Evolutionary conservation across 2,888 invertebrate species (phyloP).

Genomic region (Drosophila tanythrix): DNA sequence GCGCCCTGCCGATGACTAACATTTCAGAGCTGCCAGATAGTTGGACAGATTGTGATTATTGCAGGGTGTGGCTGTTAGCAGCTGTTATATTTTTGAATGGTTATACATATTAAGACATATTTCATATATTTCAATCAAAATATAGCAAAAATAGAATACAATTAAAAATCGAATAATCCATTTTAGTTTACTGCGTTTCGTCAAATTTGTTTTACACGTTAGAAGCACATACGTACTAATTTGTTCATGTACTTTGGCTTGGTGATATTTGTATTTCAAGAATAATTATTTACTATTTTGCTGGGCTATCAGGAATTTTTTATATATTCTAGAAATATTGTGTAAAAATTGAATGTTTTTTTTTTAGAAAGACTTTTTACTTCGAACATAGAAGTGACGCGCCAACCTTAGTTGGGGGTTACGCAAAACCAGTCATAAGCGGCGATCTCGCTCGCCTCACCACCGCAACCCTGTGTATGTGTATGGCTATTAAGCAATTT

Average conservation of each 20-base stretch:
- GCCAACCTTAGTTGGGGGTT: constrained; percentile 53
- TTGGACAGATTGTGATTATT: constrained; percentile 15
- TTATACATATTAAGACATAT: not conserved
- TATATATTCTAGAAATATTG: not conserved
- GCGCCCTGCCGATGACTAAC: constrained; percentile 60
- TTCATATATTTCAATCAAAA: not conserved
- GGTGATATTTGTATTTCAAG: not conserved
- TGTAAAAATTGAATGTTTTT: not conserved
- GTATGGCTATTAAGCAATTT: constrained; percentile 35
- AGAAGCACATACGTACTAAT: not conserved
- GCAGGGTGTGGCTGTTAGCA: constrained; percentile 53
- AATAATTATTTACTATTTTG: not conserved
- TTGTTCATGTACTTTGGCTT: not conserved
- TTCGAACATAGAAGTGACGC: constrained; percentile 46
- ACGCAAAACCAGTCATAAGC: constrained; percentile 50
- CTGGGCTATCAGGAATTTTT: not conserved
- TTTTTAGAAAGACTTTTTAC: constrained; percentile 8
- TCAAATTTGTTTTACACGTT: not conserved
- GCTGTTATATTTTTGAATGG: constrained; percentile 29
- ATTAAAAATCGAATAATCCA: not conserved
- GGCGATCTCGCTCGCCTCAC: constrained; percentile 40
- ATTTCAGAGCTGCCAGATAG: constrained; percentile 57
- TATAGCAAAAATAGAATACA: not conserved
- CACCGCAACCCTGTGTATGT: constrained; percentile 51
- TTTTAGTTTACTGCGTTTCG: not conserved